Base-by-base conservation (phyloP, 2,113 vertebrate genomes). In the Erythrolamprus reginae region DNA sequence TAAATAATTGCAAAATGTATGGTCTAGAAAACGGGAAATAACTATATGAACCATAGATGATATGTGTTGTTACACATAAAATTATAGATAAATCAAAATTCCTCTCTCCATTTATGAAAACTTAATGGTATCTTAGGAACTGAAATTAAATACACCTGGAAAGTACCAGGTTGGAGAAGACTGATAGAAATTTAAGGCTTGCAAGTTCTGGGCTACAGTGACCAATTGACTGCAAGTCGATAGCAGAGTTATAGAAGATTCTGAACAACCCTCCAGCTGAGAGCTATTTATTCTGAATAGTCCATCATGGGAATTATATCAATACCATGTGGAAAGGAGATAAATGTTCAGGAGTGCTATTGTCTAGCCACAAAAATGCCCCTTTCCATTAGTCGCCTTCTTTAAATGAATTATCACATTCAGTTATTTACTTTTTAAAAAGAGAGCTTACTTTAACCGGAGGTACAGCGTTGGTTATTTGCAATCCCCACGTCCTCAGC, bases 401-500 rank as follows among this genome's bases (percentile, higher is more conserved):
- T 52, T 50, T 90, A 86, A 86, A 48, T 5, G 38, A 70, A 17
- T 21, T 51, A 26, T 1, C n/a, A 52, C 45, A 28, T 65, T 84
- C 2, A 51, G 48, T 61, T 56, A 90, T 24, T 33, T 15, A 65
- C 1, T 82, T 86, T 7, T 50, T 51, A 56, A 88, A 48, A 21
- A 33, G 24, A n/a, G 52, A 52, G 86, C 96, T 96, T 98, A 99
- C 99, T 96, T 99, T 99, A 12, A 99, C 91, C 3, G 97, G 95
- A 52, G 98, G 96, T 3, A 98, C 89, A 61, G 98, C 98, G 77
- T 99, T 99, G 89, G 99, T 99, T 92, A 98, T 98, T 97, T 99
- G 99, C 55, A 99, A 93, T 90, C 99, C 99, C 90, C 99, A 98
- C 0, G 98, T 98, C 92, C 98, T 97, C 89, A 99, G 96, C 94